Base-by-base conservation (phyloP, 2,113 vertebrate genomes). In the Tetrao urogallus region DNA sequence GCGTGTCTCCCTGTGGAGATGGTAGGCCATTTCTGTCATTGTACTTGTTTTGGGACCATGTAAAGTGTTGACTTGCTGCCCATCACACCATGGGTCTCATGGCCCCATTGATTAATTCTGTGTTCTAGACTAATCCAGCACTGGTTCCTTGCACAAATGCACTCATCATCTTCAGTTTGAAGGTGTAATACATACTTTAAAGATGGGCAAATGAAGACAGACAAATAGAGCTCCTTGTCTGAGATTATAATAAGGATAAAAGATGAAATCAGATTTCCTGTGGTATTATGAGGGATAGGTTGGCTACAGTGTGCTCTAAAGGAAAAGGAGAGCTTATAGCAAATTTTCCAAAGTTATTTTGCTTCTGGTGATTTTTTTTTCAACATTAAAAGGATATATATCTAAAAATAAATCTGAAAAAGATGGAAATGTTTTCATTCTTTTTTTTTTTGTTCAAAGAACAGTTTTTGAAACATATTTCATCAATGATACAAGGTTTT, bases 1-100 rank as follows among this genome's bases (percentile, higher is more conserved):
- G 90, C 0, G 97, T 99, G 40, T 97, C 97, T 19, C 97, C 86
- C 40, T 99, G 98, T 94, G 97, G 95, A 61, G 96, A 98, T 30
- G 95, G 95, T 97, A 94, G 84, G 93, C 38, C 38, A 32, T 86
- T 88, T 71, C 45, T 75, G 56, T 18, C 32, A 30, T 4, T 63
- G 13, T 28, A 34, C 12, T 73, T 67, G 43, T 40, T 45, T 86
- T 21, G 14, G 19, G 42, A 50, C 4, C 30, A 5, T 2, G 17
- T 6, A 56, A 36, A 11, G 2, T 27, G 11, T n/a, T 81, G 34
- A 6, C 38, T 22, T 48, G 11, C 47, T 24, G 16, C 14, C 3
- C 0, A 0, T 54, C 17, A 40, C 48, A n/a, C 15, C 8, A 8
- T 4, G 13, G 14, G 32, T 25, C 34, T 71, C 8, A 47, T 0